Conservation (phyloP, 1,140 invertebrate genomes). For the Whitmania pigra region DNA sequence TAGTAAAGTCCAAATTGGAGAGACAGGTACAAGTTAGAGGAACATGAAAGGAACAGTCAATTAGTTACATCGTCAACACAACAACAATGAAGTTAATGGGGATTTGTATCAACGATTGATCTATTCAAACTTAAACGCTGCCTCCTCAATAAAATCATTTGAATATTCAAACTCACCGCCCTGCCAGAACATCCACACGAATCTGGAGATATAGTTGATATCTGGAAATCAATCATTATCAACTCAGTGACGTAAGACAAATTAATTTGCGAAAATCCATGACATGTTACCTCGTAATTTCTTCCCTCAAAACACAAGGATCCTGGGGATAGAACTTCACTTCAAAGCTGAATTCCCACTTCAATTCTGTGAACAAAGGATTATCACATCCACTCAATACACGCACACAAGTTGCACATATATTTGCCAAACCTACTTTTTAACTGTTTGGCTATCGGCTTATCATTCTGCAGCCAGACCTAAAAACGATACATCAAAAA, state of each 20-base stretch:
- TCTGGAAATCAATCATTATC: constrained; percentile 40
- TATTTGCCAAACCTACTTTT: not conserved
- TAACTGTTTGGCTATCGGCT: constrained; percentile 9
- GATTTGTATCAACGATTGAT: too few species aligned
- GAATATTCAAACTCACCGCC: constrained; percentile 49
- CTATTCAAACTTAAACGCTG: too few species aligned
- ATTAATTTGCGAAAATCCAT: not conserved
- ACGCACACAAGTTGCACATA: not conserved
- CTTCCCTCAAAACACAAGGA: constrained; percentile 87
- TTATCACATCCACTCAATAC: not conserved
- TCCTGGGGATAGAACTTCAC: constrained; percentile 99
- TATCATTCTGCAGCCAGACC: constrained; percentile 10
- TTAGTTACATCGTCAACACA: too few species aligned
- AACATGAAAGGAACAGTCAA: too few species aligned
- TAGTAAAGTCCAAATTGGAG: too few species aligned
- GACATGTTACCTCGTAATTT: constrained; percentile 61
- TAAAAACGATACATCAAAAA: not conserved
- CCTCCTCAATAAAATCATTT: too few species aligned
- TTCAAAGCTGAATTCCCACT: constrained; percentile 72
- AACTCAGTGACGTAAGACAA: not conserved
- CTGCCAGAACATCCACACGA: constrained; percentile 77
- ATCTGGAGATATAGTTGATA: constrained; percentile 92
- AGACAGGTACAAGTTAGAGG: too few species aligned
- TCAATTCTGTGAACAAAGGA: constrained; percentile 5
- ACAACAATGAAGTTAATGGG: too few species aligned